phyloP scores from a whole-genome alignment of 2,113 vertebrate genomes.

The Bolborhynchus lineola region DNA sequence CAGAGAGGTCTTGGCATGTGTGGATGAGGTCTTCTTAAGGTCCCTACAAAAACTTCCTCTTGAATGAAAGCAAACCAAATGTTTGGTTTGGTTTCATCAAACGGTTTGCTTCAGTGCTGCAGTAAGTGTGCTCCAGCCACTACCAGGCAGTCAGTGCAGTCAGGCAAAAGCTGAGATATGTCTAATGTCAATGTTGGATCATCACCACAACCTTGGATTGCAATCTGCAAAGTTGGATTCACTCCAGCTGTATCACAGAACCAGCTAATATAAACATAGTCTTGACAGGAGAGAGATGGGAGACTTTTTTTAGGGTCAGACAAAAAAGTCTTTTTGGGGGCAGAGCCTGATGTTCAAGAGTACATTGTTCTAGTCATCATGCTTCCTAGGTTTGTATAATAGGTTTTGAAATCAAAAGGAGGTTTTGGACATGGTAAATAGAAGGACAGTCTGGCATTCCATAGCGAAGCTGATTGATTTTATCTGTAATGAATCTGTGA shows the following conservation, averaged over 20 bases:
- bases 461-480: neutral
- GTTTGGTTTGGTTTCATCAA: neutral
- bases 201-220: rapidly evolving
- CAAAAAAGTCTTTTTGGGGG: neutral
- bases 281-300: neutral
- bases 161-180: neutral
- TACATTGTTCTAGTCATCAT: neutral
- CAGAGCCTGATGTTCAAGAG: neutral
- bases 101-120: neutral
- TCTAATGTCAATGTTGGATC: neutral
- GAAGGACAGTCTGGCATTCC: neutral
- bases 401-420: neutral
- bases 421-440: neutral
- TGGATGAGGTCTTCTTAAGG: neutral
- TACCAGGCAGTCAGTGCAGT: neutral
- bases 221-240: neutral
- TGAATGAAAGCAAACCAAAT: neutral
- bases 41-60: neutral
- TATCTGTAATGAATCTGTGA: neutral
- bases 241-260: rapidly evolving
- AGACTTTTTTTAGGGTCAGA: neutral
- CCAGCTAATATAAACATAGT: neutral
- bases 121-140: neutral
- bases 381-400: neutral
- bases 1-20: neutral